A percentile compares a stretch with the other conserved stretches of the same genome.
phyloP scores from a whole-genome alignment of 2,888 invertebrate genomes.

The Spodoptera littoralis region DNA sequence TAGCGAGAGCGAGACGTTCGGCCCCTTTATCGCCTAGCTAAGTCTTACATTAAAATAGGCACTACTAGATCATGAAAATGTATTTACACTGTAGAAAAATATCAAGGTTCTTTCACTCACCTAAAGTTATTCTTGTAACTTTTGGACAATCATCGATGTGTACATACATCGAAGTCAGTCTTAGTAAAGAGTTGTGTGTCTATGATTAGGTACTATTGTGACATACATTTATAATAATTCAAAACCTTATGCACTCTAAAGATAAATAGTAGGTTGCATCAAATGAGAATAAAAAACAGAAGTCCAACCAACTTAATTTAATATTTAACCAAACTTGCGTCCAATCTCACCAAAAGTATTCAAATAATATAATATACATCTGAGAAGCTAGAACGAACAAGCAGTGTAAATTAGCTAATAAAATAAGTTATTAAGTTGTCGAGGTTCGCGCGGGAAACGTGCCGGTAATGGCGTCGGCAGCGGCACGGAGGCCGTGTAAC shows the following conservation, averaged over 20 bases:
- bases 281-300: neutral
- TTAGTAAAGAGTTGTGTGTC: too few relatives aligned
- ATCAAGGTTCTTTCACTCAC: too few relatives aligned
- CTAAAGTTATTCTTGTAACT: too few relatives aligned
- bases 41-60: neutral
- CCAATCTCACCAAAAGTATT: conserved; percentile 17
- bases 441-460: conserved; percentile 8
- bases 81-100: too few relatives aligned
- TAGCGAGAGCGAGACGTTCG: neutral
- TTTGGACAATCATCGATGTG: too few relatives aligned
- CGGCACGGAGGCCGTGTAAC: conserved; percentile 10
- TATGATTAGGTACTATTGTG: too few relatives aligned
- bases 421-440: conserved; percentile 44
- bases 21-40: neutral
- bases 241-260: too few relatives aligned
- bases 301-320: neutral
- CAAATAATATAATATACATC: conserved; percentile 37
- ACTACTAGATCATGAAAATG: too few relatives aligned
- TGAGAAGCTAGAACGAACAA: conserved; percentile 23
- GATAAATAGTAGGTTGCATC: too few relatives aligned
- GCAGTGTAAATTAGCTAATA: conserved; percentile 36
- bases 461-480: conserved; percentile 19
- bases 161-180: too few relatives aligned
- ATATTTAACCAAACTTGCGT: conserved; percentile 5
- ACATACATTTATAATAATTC: too few relatives aligned